Percentiles rank a stretch among this genome's conserved stretches.
phyloP scores from a whole-genome alignment of 2,113 vertebrate species.

The Varanus komodoensis region DNA sequence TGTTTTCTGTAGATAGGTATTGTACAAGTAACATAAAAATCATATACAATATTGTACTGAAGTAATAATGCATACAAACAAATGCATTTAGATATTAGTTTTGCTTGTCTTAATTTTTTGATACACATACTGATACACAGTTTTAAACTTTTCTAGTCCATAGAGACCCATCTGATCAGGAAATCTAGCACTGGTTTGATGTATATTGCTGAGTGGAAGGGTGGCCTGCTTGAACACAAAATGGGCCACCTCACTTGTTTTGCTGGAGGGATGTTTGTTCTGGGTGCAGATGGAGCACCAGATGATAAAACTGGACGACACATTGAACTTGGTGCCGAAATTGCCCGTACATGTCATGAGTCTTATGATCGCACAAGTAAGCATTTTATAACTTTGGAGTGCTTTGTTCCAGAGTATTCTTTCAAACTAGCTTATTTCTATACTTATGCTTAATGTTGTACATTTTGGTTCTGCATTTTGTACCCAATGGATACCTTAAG shows the following conservation, averaged over 20 bases:
- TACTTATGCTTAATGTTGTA: not conserved
- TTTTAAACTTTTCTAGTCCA: conserved; percentile 80
- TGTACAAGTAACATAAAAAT: not conserved
- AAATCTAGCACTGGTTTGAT: conserved; percentile 91
- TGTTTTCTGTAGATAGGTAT: not conserved
- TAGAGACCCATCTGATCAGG: conserved; percentile 93
- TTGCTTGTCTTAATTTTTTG: conserved; percentile 10
- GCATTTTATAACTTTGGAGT: not conserved
- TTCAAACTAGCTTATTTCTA: not conserved
- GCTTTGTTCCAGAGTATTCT: not conserved
- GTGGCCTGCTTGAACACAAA: conserved; percentile 96
- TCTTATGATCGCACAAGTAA: conserved; percentile 94
- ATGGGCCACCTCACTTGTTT: conserved; percentile 99
- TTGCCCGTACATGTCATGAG: conserved; percentile 96
- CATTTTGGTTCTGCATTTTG: not conserved
- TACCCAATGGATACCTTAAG: not conserved
- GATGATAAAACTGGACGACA: conserved; percentile 88
- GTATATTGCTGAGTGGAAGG: conserved; percentile 99
- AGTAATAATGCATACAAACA: not conserved
- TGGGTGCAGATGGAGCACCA: conserved; percentile 92
- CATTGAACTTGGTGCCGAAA: conserved; percentile 94
- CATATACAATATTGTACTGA: not conserved
- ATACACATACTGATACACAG: not conserved
- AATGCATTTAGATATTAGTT: not conserved
- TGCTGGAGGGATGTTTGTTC: conserved; percentile 97